Base-by-base conservation (phyloP, 2,888 invertebrate species). In the Hofmannophila pseudospretella region DNA sequence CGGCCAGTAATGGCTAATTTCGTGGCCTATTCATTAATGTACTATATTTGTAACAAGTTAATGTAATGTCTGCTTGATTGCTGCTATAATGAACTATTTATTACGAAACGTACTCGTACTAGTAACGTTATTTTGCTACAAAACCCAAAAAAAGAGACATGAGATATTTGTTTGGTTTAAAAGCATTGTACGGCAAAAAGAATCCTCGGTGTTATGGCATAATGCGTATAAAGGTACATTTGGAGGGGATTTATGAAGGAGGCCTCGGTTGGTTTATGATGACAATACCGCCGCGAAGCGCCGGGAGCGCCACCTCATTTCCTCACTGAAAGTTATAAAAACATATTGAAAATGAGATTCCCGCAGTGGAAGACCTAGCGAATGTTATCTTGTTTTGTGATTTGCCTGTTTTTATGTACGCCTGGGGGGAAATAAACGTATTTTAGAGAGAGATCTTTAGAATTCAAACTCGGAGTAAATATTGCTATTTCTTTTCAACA, bases 261-360 rank as follows among this genome's bases (percentile, higher is more conserved):
- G 79, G 71, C 70, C 67, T 74, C 67, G 72, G 67, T 67, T 81
- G 84, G 81, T 85, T 86, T 86, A 85, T 78, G 84, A 85, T 77
- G 82, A 85, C 84, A 85, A 85, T 81, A 71, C 69, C 64, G 64
- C 57, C 64, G 56, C 62, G 64, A 60, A 68, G 59, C 69, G 78
- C 80, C 76, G 65, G 61, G 68, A 73, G 77, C 80, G 66, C 71
- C 82, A 78, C 81, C 85, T 85, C 82, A 86, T 86, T 85, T 86
- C 85, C 86, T 80, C 69, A 75, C 77, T 62, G 75, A 82, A 84
- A 85, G 85, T 85, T 85, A 86, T 86, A 85, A 86, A 86, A 85
- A 85, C 86, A 85, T 86, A 86, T 86, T 86, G 86, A 85, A 86
- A 85, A 86, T 82, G 81, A 85, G 85, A 85, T 85, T 77, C 81